These are phyloP conservation scores for Ypsolopha scabrella DNA, from an alignment of 2,888 invertebrate species.

Conservation along the genomic window DNA sequence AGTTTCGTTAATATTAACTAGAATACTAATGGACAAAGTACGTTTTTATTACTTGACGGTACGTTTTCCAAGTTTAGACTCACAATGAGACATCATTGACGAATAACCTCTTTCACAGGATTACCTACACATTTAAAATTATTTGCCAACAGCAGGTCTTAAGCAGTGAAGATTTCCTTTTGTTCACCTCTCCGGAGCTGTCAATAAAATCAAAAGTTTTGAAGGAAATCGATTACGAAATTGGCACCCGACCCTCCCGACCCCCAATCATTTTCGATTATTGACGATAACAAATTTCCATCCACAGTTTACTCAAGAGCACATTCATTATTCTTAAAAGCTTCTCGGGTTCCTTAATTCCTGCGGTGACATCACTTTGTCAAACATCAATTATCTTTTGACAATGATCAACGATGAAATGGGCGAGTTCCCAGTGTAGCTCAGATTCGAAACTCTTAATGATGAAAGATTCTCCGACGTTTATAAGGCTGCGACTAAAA, in stretches of 20 bases:
- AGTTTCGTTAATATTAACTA: too few species aligned
- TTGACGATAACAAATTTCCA: conserved; percentile 17
- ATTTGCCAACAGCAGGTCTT: too few species aligned
- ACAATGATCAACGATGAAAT: conserved; percentile 58
- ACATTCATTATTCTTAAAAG: conserved; percentile 60
- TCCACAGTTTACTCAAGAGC: conserved; percentile 19
- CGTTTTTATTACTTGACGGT: too few species aligned
- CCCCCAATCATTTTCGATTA: conserved; percentile 2
- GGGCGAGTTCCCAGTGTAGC: conserved; percentile 25
- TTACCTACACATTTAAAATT: too few species aligned
- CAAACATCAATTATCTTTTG: conserved; percentile 59
- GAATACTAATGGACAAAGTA: too few species aligned
- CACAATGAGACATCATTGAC: too few species aligned
- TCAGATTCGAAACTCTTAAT: conserved; percentile 11
- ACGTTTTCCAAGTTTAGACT: too few species aligned
- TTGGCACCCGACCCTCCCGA: not conserved
- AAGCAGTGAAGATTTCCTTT: too few species aligned
- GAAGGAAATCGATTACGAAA: not conserved
- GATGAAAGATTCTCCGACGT: not conserved
- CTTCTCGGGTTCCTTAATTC: conserved; percentile 45
- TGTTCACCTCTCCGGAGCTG: too few species aligned
- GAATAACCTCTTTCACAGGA: too few species aligned
- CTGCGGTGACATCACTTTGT: conserved; percentile 55
- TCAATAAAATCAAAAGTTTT: not conserved
- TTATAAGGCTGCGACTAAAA: not conserved